Conservation (phyloP, 1,140 invertebrate genomes). For the Acarapis woodi region DNA sequence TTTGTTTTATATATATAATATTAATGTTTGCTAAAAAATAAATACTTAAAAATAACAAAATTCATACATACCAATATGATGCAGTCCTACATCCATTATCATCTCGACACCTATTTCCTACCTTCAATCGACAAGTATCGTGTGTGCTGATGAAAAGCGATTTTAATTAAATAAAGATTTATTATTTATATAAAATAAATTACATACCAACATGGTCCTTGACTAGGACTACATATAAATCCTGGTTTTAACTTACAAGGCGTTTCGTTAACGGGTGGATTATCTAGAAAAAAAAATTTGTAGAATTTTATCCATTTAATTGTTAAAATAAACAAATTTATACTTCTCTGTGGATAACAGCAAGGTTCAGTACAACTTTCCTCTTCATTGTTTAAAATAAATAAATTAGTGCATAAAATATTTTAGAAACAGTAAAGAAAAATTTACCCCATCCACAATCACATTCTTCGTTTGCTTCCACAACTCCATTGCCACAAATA, state of each 20-base stretch:
- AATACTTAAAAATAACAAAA: conserved; percentile 14
- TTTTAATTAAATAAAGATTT: too few relatives aligned
- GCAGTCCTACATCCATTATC: conserved; percentile 73
- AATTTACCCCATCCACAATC: conserved; percentile 98
- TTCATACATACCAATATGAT: conserved; percentile 69
- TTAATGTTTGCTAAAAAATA: background rate
- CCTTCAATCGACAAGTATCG: conserved; percentile 51
- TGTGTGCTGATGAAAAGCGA: too few relatives aligned
- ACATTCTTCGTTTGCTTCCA: conserved; percentile 81
- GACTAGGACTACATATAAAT: conserved; percentile 15
- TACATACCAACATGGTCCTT: conserved; percentile 96
- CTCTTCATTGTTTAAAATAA: too few relatives aligned
- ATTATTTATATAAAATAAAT: too few relatives aligned
- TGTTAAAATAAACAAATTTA: background rate
- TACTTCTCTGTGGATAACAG: conserved; percentile 60
- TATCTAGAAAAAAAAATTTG: background rate
- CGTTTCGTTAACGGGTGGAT: conserved; percentile 1
- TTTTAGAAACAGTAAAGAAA: too few relatives aligned
- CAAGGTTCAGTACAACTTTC: conserved; percentile 73
- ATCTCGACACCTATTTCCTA: conserved; percentile 59
- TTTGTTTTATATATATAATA: background rate
- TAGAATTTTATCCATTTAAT: background rate
- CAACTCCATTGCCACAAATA: conserved; percentile 86
- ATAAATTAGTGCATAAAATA: too few relatives aligned
- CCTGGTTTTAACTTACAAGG: conserved; percentile 11